Conservation (phyloP, 2,113 vertebrate genomes). For the Eolophus roseicapilla region DNA sequence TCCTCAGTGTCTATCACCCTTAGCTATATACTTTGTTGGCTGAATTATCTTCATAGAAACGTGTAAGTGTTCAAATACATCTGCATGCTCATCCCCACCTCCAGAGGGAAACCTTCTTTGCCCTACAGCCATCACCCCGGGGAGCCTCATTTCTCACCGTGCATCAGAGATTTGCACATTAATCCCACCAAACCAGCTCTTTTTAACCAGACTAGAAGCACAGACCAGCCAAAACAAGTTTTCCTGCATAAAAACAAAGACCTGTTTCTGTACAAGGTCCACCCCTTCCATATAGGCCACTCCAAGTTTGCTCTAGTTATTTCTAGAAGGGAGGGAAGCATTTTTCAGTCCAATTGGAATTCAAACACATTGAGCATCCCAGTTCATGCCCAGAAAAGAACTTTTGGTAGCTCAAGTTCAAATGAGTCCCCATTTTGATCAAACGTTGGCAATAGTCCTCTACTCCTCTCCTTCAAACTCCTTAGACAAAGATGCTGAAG, state of each 20-base stretch:
- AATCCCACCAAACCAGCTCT: background rate
- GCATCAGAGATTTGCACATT: background rate
- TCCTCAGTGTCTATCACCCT: constrained; percentile 47
- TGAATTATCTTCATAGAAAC: constrained; percentile 21
- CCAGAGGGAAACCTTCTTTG: background rate
- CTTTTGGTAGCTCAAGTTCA: background rate
- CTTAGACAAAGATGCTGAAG: background rate
- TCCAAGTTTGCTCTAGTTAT: background rate
- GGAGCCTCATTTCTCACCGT: background rate
- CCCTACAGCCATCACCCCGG: background rate
- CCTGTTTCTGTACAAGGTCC: background rate
- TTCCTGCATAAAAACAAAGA: background rate
- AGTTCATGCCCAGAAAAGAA: background rate
- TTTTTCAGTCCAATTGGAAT: background rate
- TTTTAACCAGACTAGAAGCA: background rate
- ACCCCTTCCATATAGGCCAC: background rate
- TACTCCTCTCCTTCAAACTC: background rate
- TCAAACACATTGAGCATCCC: background rate
- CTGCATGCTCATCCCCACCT: background rate
- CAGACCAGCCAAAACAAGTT: background rate
- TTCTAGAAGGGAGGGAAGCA: background rate
- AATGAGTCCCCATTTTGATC: background rate
- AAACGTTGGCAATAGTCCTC: background rate
- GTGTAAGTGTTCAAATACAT: background rate
- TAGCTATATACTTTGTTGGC: constrained; percentile 14